Base-by-base conservation (phyloP, 2,888 invertebrate species). In the Atethmia centrago region DNA sequence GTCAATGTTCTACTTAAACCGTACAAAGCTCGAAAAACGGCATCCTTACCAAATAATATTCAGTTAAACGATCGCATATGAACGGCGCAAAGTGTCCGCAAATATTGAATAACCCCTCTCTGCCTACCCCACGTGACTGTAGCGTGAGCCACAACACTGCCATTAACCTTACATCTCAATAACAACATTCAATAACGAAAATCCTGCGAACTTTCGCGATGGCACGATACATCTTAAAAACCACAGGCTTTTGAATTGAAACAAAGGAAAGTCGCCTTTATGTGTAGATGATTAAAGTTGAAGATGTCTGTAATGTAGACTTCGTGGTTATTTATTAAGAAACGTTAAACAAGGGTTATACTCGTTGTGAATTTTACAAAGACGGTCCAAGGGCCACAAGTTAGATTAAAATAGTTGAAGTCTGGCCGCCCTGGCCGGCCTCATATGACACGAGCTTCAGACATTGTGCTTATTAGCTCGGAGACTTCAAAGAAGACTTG, bases 391-490 rank as follows among this genome's bases (percentile, higher is more conserved):
- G 91, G 88, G 85, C 85, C 79, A 71, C 88, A 93, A 93, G 89
- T 94, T 94, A 93, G 92, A 94, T 94, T 94, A 94, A 94, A 94
- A 94, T 94, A 94, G 94, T 94, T 94, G 83, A 89, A 90, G 87
- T 89, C 84, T 85, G 58, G 21, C 12, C 3, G 82, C 79, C 81
- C 86, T 83, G 77, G 77, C 85, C 82, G 79, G 83, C 79, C 84
- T 85, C 87, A 71, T 89, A 86, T 90, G 91, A 91, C 90, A 90
- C 84, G 63, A 66, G 66, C 72, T 56, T 68, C 74, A 51, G 45
- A 42, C 68, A 78, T 79, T 84, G 80, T 88, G 86, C 85, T 87
- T 86, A 86, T 84, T 85, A 89, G 85, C 75, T 82, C 77, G 68
- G 67, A 56, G 77, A 69, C 63, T 71, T 81, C 81, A 79, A 77